Conservation (phyloP, 2,888 invertebrate genomes). For the Aspidapion aeneum region DNA sequence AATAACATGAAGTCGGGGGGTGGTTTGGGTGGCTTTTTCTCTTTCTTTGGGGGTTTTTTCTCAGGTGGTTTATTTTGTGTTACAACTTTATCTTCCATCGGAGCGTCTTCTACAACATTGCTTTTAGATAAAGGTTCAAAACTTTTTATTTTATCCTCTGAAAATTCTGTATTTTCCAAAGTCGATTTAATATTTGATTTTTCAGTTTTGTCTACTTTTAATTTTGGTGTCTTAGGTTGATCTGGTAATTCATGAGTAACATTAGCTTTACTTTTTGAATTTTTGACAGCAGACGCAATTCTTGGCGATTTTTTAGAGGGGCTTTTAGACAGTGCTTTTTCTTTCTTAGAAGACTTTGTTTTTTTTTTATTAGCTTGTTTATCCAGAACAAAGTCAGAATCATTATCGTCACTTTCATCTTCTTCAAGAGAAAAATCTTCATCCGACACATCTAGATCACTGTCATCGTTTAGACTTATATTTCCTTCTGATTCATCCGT, state of each 20-base stretch:
- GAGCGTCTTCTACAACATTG: not conserved
- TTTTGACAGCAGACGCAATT: not conserved
- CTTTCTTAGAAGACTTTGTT: slow-evolving; percentile 32
- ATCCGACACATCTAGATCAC: slow-evolving; percentile 15
- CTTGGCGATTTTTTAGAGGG: slow-evolving; percentile 22
- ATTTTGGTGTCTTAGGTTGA: slow-evolving; percentile 11
- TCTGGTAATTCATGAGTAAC: not conserved
- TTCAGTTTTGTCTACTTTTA: slow-evolving; percentile 29
- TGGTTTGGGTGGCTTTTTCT: slow-evolving; percentile 52
- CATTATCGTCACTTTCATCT: slow-evolving; percentile 48
- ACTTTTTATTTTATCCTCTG: slow-evolving; percentile 38
- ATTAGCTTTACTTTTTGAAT: not conserved
- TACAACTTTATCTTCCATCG: slow-evolving; percentile 15
- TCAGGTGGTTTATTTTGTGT: slow-evolving; percentile 34
- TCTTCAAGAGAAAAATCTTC: slow-evolving; percentile 34
- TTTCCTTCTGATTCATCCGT: slow-evolving; percentile 1
- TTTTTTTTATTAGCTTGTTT: slow-evolving; percentile 33
- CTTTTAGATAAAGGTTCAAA: slow-evolving; percentile 33
- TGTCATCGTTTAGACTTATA: slow-evolving; percentile 4
- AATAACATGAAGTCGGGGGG: slow-evolving; percentile 65
- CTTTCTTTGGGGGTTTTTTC: slow-evolving; percentile 43
- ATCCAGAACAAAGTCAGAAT: slow-evolving; percentile 51
- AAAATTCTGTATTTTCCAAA: slow-evolving; percentile 15
- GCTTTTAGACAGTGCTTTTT: slow-evolving; percentile 22
- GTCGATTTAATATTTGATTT: slow-evolving; percentile 44